Evolutionary conservation across 2,888 invertebrate genomes (phyloP).

Genomic region (Limnephilus auricula): DNA sequence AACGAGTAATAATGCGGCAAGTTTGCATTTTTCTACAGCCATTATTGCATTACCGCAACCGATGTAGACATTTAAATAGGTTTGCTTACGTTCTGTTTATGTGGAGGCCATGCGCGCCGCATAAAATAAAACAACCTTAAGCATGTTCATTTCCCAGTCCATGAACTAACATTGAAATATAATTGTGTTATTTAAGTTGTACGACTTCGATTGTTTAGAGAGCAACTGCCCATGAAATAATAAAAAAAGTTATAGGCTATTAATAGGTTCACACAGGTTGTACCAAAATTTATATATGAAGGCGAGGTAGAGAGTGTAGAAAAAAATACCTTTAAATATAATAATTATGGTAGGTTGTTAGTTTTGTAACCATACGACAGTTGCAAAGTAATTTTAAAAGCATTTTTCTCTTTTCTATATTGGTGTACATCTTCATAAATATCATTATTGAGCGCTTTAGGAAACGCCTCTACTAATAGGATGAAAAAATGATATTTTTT

Average conservation of each 20-base stretch:
- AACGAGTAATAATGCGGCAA: constrained; percentile 15
- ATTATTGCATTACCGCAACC: background rate
- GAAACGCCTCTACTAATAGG: too few species aligned
- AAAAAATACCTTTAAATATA: too few species aligned
- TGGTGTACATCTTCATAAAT: too few species aligned
- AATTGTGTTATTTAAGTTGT: background rate
- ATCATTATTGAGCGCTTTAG: background rate
- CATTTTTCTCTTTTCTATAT: too few species aligned
- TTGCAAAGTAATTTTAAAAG: too few species aligned
- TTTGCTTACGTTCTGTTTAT: constrained; percentile 9
- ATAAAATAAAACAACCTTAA: background rate
- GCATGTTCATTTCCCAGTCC: background rate
- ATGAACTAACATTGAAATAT: background rate
- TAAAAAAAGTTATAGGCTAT: too few species aligned
- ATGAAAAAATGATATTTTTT: too few species aligned
- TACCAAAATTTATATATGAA: background rate
- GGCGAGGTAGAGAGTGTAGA: background rate
- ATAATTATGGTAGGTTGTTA: too few species aligned
- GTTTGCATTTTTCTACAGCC: constrained; percentile 10
- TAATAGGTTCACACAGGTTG: background rate
- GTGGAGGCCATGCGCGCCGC: background rate
- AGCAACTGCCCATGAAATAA: background rate
- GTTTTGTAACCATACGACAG: too few species aligned
- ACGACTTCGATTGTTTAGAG: background rate
- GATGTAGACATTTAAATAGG: constrained; percentile 17